These are phyloP conservation scores for Bungarus multicinctus DNA, from an alignment of 2,113 vertebrate species.

Conservation along the genomic window DNA sequence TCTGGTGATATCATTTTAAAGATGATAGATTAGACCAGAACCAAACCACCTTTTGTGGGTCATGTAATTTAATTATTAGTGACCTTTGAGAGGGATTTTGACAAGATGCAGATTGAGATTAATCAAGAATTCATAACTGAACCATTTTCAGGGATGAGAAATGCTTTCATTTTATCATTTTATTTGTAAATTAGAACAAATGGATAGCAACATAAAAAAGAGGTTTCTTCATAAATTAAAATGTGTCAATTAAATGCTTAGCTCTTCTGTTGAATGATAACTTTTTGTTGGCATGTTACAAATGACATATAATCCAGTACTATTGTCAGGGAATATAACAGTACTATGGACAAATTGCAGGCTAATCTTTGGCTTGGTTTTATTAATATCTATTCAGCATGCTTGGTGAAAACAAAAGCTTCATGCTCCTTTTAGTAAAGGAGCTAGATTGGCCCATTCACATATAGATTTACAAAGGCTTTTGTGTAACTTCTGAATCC, in stretches of 20 bases:
- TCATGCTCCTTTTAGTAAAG: neutral
- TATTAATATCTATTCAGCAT: too few relatives aligned
- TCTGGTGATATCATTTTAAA: neutral
- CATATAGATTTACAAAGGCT: neutral
- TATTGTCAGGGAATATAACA: neutral
- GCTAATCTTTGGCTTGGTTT: neutral
- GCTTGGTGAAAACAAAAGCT: neutral
- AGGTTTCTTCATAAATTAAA: neutral
- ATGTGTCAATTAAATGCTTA: neutral
- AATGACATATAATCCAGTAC: neutral
- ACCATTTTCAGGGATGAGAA: neutral
- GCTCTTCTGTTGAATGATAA: neutral
- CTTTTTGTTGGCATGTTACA: neutral
- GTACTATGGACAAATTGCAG: neutral
- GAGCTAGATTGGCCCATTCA: neutral
- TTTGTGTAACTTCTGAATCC: neutral
- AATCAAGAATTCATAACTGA: neutral
- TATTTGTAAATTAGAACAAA: neutral
- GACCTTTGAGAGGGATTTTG: slow-evolving; percentile 3
- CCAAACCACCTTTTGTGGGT: neutral
- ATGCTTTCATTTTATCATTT: neutral
- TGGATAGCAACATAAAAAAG: neutral
- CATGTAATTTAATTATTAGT: neutral
- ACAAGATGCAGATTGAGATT: neutral
- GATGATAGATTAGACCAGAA: slow-evolving; percentile 13